A percentile compares a stretch with the other conserved stretches of the same genome.
Evolutionary conservation across 1,140 invertebrate species (phyloP).

Genomic region (Ectropis grisescens): DNA sequence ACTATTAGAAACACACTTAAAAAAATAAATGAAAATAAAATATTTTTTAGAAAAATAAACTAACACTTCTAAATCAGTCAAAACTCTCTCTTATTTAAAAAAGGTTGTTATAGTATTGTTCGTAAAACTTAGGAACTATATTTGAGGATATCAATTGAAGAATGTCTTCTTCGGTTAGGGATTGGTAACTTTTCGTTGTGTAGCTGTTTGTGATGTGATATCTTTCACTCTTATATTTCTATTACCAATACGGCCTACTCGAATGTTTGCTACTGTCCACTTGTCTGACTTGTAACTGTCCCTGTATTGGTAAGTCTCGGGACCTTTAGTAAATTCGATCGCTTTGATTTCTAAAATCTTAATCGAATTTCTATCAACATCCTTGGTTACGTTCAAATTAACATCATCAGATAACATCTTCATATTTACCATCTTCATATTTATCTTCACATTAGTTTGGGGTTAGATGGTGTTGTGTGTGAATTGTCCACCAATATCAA

Average conservation of each 20-base stretch:
- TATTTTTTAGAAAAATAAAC: too few relatives aligned
- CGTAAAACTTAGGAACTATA: conserved; percentile 8
- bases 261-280: conserved; percentile 7
- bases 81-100: too few relatives aligned
- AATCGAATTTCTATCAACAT: too few relatives aligned
- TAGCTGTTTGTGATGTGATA: conserved; percentile 8
- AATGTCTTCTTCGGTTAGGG: conserved; percentile 8
- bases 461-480: too few relatives aligned
- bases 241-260: conserved; percentile 9
- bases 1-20: too few relatives aligned
- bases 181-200: conserved; percentile 9
- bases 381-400: conserved; percentile 3
- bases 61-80: too few relatives aligned
- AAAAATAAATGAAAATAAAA: too few relatives aligned
- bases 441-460: too few relatives aligned
- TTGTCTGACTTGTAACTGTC: conserved; percentile 10
- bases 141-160: conserved; percentile 7
- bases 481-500: too few relatives aligned
- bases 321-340: conserved; percentile 15
- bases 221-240: conserved; percentile 10
- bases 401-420: conserved; percentile 9
- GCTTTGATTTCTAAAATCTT: too few relatives aligned
- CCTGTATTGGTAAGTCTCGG: conserved; percentile 13
- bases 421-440: conserved; percentile 8
- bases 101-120: conserved; percentile 7